Conservation (phyloP, 2,888 invertebrate species). For the Standfussiana lucernea region DNA sequence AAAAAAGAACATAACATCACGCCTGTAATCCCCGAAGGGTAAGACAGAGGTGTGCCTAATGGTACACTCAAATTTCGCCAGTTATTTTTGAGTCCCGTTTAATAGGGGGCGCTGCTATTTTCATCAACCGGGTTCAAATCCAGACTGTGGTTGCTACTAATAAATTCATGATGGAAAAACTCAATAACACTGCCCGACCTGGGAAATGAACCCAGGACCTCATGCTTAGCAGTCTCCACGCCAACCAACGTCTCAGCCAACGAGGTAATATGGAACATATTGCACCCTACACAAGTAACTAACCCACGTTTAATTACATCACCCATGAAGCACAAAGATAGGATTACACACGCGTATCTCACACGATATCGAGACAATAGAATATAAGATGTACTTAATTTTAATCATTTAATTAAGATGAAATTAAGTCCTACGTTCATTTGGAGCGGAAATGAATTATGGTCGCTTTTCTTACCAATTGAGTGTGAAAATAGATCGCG, state of each 20-base stretch:
- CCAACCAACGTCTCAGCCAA: too few relatives aligned
- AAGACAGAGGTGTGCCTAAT: background rate
- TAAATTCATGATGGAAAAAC: background rate
- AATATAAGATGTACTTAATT: slow-evolving; percentile 37
- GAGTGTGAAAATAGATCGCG: slow-evolving; percentile 52
- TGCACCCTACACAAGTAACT: background rate
- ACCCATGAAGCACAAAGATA: slow-evolving; percentile 28
- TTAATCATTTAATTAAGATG: slow-evolving; percentile 58
- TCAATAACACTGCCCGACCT: background rate
- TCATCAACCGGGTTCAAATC: background rate
- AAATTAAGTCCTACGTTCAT: slow-evolving; percentile 38
- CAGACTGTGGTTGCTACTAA: background rate
- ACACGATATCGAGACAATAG: slow-evolving; percentile 29
- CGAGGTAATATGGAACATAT: background rate
- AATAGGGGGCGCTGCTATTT: too few relatives aligned
- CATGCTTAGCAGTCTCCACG: background rate
- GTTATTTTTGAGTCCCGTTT: background rate
- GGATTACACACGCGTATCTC: slow-evolving; percentile 32
- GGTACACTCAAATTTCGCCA: background rate
- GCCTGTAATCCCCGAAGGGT: background rate
- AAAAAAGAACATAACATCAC: too few relatives aligned
- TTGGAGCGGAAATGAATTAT: slow-evolving; percentile 40
- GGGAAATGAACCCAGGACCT: background rate
- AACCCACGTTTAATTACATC: slow-evolving; percentile 15
- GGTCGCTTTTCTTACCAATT: slow-evolving; percentile 47